These are phyloP conservation scores for Tauraco hartlaubi DNA, from an alignment of 2,797 vertebrate species.

Conservation along the genomic window DNA sequence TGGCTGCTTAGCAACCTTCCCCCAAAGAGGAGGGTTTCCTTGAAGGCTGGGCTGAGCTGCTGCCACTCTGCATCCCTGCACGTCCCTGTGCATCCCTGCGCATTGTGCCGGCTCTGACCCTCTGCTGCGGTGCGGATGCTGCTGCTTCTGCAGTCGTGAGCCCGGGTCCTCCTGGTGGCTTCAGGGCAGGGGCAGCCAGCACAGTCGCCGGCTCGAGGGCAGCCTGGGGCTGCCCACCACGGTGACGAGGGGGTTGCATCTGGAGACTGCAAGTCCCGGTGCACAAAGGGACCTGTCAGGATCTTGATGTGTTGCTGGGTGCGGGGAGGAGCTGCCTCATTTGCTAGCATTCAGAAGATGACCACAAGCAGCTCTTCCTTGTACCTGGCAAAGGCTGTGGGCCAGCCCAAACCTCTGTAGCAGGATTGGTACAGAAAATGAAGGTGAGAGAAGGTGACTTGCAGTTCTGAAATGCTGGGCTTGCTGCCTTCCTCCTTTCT, in stretches of 20 bases:
- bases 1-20: conserved; percentile 84
- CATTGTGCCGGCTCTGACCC: not conserved
- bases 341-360: not conserved
- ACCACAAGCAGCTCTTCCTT: not conserved
- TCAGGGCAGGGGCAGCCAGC: not conserved
- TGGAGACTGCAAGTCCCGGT: not conserved
- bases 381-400: not conserved
- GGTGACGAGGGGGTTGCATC: not conserved
- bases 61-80: not conserved
- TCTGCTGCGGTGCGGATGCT: not conserved
- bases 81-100: not conserved
- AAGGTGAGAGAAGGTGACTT: not conserved
- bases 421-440: not conserved
- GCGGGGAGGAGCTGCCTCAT: not conserved
- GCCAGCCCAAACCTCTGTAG: not conserved
- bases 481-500: not conserved
- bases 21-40: conserved; percentile 57
- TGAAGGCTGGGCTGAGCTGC: conserved; percentile 51
- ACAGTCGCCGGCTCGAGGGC: accelerated
- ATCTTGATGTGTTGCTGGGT: not conserved
- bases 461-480: not conserved
- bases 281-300: not conserved
- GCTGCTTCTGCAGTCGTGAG: not conserved
- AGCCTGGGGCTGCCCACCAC: not conserved
- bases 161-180: not conserved